Conservation (phyloP, 23 tunicate genomes). For the Halocynthia roretzi region DNA sequence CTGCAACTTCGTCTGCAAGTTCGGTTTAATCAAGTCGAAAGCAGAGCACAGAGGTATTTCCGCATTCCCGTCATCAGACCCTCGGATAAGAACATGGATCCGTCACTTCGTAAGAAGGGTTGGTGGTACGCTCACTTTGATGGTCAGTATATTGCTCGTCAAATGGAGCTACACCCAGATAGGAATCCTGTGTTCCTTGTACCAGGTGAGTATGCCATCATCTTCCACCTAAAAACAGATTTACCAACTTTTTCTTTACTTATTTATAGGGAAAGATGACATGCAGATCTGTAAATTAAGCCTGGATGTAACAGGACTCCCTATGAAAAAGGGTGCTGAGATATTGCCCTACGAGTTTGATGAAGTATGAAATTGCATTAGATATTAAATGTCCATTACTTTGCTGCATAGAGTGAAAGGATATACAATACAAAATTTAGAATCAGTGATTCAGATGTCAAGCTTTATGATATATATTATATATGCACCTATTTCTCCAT, state of each 20-base stretch:
- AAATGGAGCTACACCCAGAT: constrained; percentile 98
- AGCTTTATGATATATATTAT: no score
- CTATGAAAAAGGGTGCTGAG: constrained; percentile 94
- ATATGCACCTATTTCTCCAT: no score
- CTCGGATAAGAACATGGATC: constrained; percentile 40
- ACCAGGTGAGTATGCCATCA: constrained; percentile 47
- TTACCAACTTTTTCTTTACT: background rate
- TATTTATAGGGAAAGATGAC: constrained; percentile 78
- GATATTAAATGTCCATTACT: no score
- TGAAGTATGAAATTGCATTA: constrained; percentile 32
- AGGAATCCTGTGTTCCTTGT: constrained; percentile 75
- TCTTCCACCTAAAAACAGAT: background rate
- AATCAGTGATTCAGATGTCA: no score
- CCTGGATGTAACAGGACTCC: constrained; percentile 81
- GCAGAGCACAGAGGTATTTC: constrained; percentile 62
- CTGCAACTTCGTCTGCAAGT: no score
- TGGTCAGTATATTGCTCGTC: constrained; percentile 89
- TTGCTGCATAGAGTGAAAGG: no score
- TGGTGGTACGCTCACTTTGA: constrained; percentile 99
- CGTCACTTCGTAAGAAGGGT: constrained; percentile 49
- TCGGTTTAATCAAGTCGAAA: background rate
- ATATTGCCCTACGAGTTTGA: constrained; percentile 79
- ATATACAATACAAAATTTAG: no score
- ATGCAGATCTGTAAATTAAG: constrained; percentile 94
- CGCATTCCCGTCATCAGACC: constrained; percentile 82